Conservation (phyloP, 2,113 vertebrate species). For the Sapajus apella region DNA sequence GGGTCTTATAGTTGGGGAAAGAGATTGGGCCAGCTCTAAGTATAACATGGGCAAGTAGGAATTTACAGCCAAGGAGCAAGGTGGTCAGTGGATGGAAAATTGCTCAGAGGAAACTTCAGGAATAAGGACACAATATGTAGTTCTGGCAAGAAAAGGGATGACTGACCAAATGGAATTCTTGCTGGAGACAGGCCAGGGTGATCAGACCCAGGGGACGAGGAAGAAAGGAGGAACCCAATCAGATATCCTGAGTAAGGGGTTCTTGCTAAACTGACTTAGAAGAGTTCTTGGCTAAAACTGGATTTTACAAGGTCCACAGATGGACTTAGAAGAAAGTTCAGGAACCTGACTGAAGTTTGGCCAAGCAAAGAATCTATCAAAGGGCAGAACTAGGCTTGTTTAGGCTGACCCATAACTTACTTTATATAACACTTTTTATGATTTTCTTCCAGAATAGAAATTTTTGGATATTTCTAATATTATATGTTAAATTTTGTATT, state of each 20-base stretch:
- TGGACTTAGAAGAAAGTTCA: background rate
- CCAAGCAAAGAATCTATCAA: background rate
- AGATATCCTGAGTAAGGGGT: too few relatives aligned
- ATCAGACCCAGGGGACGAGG: background rate
- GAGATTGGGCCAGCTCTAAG: background rate
- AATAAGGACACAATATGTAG: background rate
- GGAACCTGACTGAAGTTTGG: background rate
- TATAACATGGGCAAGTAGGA: background rate
- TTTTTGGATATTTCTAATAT: slow-evolving; percentile 41
- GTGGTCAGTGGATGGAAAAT: background rate
- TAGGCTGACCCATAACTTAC: background rate
- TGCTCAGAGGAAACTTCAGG: too few relatives aligned
- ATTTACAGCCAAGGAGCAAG: background rate
- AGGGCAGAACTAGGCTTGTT: background rate
- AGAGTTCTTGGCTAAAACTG: background rate
- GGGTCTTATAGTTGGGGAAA: background rate
- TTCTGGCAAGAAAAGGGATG: background rate
- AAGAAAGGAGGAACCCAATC: background rate
- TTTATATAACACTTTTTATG: background rate
- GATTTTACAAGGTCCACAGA: background rate
- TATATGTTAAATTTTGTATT: background rate
- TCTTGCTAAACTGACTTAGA: background rate
- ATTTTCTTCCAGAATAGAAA: background rate
- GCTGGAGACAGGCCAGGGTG: background rate
- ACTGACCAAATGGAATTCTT: background rate